Conservation (phyloP, 2,797 vertebrate genomes). For the Hoplostethus mediterraneus region DNA sequence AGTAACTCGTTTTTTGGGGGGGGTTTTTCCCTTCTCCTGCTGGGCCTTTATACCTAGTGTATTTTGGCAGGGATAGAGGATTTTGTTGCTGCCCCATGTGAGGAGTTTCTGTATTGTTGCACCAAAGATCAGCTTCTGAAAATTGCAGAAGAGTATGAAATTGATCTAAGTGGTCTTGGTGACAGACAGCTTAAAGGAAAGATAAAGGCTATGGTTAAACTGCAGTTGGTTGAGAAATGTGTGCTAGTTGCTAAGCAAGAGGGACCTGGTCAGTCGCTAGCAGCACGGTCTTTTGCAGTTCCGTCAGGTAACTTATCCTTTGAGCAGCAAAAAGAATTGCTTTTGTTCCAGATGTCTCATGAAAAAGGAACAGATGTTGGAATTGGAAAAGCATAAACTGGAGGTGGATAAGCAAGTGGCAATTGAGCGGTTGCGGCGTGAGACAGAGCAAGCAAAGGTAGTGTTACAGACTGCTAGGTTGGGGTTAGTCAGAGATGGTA, state of each 20-base stretch:
- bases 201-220: neutral
- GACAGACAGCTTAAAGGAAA: neutral
- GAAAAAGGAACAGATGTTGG: neutral
- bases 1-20: slow-evolving; percentile 1
- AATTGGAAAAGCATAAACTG: neutral
- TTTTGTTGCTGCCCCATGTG: neutral
- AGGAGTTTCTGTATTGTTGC: neutral
- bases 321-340: slow-evolving; percentile 3
- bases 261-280: neutral
- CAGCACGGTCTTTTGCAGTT: neutral
- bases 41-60: neutral
- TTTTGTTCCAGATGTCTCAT: slow-evolving; percentile 4
- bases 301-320: neutral
- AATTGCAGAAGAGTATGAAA: neutral
- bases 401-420: neutral
- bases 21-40: no score
- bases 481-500: neutral
- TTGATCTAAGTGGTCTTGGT: neutral
- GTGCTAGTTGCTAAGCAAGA: neutral
- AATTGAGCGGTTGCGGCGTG: neutral
- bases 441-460: slow-evolving; percentile 1
- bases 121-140: neutral
- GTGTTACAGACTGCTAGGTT: neutral
- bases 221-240: neutral
- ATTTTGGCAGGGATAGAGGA: slow-evolving; percentile 1